Base-by-base conservation (phyloP, 1,140 invertebrate genomes). In the Copidosoma floridanum region DNA sequence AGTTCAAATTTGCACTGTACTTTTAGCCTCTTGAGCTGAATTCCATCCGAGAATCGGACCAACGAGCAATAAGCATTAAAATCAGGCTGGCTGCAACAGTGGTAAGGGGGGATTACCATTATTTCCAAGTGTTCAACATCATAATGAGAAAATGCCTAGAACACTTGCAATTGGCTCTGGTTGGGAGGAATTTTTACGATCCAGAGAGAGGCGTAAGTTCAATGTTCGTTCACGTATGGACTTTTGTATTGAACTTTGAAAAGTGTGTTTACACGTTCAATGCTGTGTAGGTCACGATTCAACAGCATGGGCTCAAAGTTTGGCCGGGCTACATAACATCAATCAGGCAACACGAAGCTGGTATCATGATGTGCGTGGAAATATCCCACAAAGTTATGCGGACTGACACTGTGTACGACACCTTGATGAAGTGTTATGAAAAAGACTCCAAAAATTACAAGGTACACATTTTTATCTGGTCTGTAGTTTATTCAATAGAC, bases 111-210 rank as follows among this genome's bases (percentile, higher is more conserved):
- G 81, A 83, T 67, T 64, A 67, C 27, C 70, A 77, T 6, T 82
- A 76, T 26, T 26, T 77, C 2, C 74, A 77, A 47, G 78, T 94
- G 0, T 88, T 91, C 40, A 93, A 93, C 66, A 85, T 92, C 6
- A 83, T 93, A 12, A 83, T 92, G 61, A 77, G 89, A 10, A 88
- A 88, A 68, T 88, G 86, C 60, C 37, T 56, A 11, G 84, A 90
- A 64, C 66, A 82, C 14, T 73, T 92, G 6, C 73, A 88, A 0
- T 69, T 92, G 1, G 83, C 90, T 71, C 74, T 89, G 7, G 83
- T 95, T 27, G 88, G 89, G 0, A 77, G 92, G 20, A 88, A 95
- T 73, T 94, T 88, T 67, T 96, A 85, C 70, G 91, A 94, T 78
- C 81, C 87, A 1, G 55, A 65, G 4, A 83, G 83, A 10, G 87